Evolutionary conservation across 2,113 vertebrate species (phyloP), one percentile per base, ranked within the genome.

Genomic region (Melanotaenia duboulayi): DNA sequence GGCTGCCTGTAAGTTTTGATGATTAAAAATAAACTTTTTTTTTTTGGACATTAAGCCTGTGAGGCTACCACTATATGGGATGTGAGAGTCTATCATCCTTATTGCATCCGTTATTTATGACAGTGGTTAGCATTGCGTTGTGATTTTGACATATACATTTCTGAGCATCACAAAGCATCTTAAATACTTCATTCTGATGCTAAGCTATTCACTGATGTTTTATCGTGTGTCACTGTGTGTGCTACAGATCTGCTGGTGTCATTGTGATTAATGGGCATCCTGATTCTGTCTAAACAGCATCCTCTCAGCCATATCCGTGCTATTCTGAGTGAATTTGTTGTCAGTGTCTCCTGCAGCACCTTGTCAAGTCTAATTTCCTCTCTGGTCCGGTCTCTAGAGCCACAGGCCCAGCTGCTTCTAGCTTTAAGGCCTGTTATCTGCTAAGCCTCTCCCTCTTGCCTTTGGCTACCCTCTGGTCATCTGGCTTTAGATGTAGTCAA

Each of bases 361-460:
- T 84, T 83, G 85, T 90, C 85, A 76, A 57, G 69, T 85, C 66
- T 48, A 23, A 69, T 88, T 64, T 80, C 69, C 73, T 77, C 78
- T 74, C 55, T 16, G 42, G 60, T 80, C 65, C 1, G 0, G 17
- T 50, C 63, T 40, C 71, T 54, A 8, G 58, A 59, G 69, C 71
- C 64, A 46, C 25, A 62, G 58, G 73, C 60, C 82, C 80, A 83
- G 80, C 82, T 85, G 84, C 76, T 66, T 80, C 78, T 40, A 80
- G 75, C 87, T 86, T 78, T 42, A 60, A 54, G 80, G 71, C 61
- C 72, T 71, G 63, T 83, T 72, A 85, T 86, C 79, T 65, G 8
- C 73, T 13, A 71, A 77, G 68, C 65, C 48, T 51, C 49, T 77
- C 81, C 72, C 61, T 70, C 74, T 68, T 77, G 84, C 85, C 82